Evolutionary conservation across 2,113 vertebrate genomes (phyloP), one percentile per base, ranked within the genome.

Genomic region (Centropus unirufus): DNA sequence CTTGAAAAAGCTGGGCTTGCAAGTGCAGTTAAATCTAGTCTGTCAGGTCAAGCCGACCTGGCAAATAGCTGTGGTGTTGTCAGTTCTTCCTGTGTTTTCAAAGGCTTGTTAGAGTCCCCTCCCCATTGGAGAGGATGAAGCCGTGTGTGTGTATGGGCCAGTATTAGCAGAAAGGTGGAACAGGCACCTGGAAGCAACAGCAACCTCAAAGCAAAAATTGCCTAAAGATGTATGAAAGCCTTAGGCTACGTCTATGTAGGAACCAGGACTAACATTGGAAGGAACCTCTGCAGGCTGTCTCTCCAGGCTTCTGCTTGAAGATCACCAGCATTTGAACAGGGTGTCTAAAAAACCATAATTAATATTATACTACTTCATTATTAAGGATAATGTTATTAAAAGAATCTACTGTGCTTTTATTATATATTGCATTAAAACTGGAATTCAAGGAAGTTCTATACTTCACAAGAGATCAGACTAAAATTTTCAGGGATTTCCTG

Each of bases 61-160:
- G 42, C 14, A 55, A 73, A 46, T 23, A 73, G 32, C 32, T 59
- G 22, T 34, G 49, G 24, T 74, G 26, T 11, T 42, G 29, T 23
- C 77, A 80, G 54, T 21, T 23, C 24, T 55, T 21, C 5, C 11
- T 5, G 16, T 6, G 9, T 24, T 44, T 87, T 51, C 61, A 39
- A 32, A 52, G 20, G 14, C 61, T 77, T 77, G 17, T 47, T 14
- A 14, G 8, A 69, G 14, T 5, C 49, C 19, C n/a, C 74, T 55
- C 14, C 21, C 11, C 11, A 6, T 0, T 3, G 54, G 24, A 21
- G 7, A 24, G 59, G 22, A 9, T 30, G 68, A 66, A 36, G 27
- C 8, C 2, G 2, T 39, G 36, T 1, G 2, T 12, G 32, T 58
- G 51, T 0, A 0, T 5, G 6, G 12, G 20, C 39, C 63, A 49